A percentile compares a stretch with the other conserved stretches of the same genome.
Evolutionary conservation across 2,888 invertebrate genomes (phyloP).

Genomic region (Psylliodes chrysocephalus): DNA sequence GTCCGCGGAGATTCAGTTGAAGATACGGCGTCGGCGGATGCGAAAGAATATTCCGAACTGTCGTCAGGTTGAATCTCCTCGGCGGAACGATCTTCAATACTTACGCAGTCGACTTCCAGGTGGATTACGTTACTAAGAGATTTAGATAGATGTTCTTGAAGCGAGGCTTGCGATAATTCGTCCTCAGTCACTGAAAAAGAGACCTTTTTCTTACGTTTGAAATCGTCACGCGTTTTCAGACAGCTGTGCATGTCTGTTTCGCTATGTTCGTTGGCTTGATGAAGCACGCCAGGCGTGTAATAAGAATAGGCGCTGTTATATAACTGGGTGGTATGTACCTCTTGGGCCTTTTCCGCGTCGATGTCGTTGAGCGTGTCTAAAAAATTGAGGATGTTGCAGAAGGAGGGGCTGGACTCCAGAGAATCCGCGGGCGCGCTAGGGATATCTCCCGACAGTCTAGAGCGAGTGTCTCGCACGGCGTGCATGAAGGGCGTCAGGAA

Average conservation of each 20-base stretch:
- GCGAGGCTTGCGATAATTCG: too few relatives aligned
- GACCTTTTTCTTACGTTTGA: constrained; percentile 42
- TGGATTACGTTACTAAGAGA: too few relatives aligned
- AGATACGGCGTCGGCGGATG: too few relatives aligned
- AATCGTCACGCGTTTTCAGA: constrained; percentile 36
- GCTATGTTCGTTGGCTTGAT: constrained; percentile 16
- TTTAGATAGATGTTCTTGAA: too few relatives aligned
- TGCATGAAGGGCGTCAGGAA: constrained; percentile 52
- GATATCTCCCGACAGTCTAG: constrained; percentile 18
- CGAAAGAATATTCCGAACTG: too few relatives aligned
- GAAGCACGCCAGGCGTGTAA: constrained; percentile 23
- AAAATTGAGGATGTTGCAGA: constrained; percentile 50
- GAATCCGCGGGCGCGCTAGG: background rate
- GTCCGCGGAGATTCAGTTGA: too few relatives aligned
- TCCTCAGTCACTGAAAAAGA: constrained; percentile 46
- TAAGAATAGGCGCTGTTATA: constrained; percentile 19
- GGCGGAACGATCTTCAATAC: too few relatives aligned
- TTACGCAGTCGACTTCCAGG: too few relatives aligned
- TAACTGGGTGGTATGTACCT: constrained; percentile 40
- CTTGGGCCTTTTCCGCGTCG: constrained; percentile 37
- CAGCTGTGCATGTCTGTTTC: constrained; percentile 38
- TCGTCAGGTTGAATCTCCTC: too few relatives aligned
- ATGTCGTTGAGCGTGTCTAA: constrained; percentile 48
- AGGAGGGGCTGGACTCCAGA: constrained; percentile 43
- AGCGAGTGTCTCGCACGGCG: constrained; percentile 45